phyloP scores from a whole-genome alignment of 2,888 invertebrate genomes.

The Rhyacophila evoluta region DNA sequence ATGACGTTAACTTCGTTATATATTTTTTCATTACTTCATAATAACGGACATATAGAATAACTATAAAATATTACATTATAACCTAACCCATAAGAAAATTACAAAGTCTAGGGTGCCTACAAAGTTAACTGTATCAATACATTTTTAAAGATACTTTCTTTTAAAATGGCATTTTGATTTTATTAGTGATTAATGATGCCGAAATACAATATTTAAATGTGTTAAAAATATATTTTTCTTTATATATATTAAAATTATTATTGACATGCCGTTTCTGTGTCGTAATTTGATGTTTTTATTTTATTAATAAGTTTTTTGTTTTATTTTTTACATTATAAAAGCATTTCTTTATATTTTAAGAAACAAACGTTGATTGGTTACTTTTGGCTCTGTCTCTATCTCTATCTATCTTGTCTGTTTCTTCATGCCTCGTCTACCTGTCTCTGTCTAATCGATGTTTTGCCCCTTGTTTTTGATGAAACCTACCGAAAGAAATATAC shows the following conservation, averaged over 20 bases:
- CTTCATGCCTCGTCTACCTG: constrained; percentile 51
- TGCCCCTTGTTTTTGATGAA: constrained; percentile 45
- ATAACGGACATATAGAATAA: too few relatives aligned
- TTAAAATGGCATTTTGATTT: too few relatives aligned
- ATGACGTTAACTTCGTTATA: too few relatives aligned
- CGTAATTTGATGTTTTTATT: constrained; percentile 27
- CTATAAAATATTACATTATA: too few relatives aligned
- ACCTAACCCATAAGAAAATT: too few relatives aligned
- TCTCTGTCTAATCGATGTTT: constrained; percentile 53
- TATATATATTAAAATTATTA: constrained; percentile 43
- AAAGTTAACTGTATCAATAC: too few relatives aligned
- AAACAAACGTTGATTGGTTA: constrained; percentile 23
- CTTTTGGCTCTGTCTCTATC: constrained; percentile 47
- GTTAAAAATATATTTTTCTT: constrained; percentile 58
- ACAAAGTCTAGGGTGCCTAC: too few relatives aligned
- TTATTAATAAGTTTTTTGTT: not conserved
- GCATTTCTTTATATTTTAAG: constrained; percentile 20
- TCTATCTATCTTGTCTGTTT: constrained; percentile 48
- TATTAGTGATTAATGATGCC: too few relatives aligned
- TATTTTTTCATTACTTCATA: too few relatives aligned
- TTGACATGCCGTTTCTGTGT: constrained; percentile 36
- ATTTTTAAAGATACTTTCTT: too few relatives aligned
- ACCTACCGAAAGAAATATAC: not conserved
- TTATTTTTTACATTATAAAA: not conserved
- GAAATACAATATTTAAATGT: too few relatives aligned